phyloP scores from a whole-genome alignment of 2,797 vertebrate species.

The Sphaeramia orbicularis region DNA sequence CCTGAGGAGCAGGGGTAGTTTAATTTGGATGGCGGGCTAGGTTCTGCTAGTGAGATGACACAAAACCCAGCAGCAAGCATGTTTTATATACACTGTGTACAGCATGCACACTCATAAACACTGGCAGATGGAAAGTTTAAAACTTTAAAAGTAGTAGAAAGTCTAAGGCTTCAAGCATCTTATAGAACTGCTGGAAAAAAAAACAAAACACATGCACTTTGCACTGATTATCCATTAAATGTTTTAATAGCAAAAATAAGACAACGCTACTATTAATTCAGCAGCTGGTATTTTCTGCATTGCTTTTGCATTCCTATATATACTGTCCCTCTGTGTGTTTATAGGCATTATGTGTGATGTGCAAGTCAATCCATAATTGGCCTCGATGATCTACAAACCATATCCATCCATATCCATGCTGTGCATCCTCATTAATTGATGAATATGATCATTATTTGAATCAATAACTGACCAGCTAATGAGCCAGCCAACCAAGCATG shows the following conservation, averaged over 20 bases:
- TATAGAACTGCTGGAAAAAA: too few species aligned
- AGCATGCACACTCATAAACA: slow-evolving; percentile 2
- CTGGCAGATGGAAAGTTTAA: too few species aligned
- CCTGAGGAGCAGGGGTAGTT: slow-evolving; percentile 19
- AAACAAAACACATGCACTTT: too few species aligned
- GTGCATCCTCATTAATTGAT: slow-evolving; percentile 59
- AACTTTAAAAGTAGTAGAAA: too few species aligned
- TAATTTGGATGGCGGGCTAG: slow-evolving; percentile 39
- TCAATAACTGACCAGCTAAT: slow-evolving; percentile 55
- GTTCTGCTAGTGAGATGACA: slow-evolving; percentile 10
- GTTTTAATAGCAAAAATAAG: too few species aligned
- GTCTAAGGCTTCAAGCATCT: too few species aligned
- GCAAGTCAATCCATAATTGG: slow-evolving; percentile 36
- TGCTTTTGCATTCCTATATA: neutral
- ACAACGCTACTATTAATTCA: too few species aligned
- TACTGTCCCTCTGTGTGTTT: neutral
- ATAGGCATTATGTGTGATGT: slow-evolving; percentile 4
- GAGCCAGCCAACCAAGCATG: slow-evolving; percentile 28
- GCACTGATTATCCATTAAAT: too few species aligned
- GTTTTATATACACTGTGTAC: neutral
- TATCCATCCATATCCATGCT: slow-evolving; percentile 36
- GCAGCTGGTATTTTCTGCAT: too few species aligned
- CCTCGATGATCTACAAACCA: slow-evolving; percentile 41
- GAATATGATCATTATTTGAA: slow-evolving; percentile 43
- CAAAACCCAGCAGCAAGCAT: slow-evolving; percentile 14